Evolutionary conservation across 2,113 vertebrate genomes (phyloP).

Genomic region (Mesoclemmys tuberculata): DNA sequence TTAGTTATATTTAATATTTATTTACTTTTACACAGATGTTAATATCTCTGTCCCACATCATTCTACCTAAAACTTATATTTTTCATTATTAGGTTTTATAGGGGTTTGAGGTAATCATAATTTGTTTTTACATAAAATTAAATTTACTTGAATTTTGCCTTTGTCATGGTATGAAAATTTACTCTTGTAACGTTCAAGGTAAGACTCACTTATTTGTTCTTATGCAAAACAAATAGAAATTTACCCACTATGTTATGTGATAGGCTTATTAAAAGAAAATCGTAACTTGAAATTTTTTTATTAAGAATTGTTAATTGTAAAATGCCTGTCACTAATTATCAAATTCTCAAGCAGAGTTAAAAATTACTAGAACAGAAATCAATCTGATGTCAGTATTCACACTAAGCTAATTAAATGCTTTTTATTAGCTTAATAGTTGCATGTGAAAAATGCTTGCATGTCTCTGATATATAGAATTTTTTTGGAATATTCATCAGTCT

Average conservation of each 20-base stretch:
- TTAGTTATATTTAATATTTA: not conserved
- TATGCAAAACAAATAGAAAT: not conserved
- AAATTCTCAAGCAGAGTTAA: not conserved
- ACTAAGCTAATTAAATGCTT: not conserved
- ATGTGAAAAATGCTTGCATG: not conserved
- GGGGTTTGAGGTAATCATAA: not conserved
- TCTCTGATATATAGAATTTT: conserved; percentile 2
- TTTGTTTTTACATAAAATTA: conserved; percentile 1
- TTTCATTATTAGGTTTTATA: not conserved
- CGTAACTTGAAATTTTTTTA: not conserved
- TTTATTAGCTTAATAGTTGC: not conserved
- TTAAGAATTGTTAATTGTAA: not conserved
- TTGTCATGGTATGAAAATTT: not conserved
- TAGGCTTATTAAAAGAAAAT: not conserved
- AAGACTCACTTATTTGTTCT: not conserved
- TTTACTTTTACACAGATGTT: not conserved
- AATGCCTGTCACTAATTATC: not conserved
- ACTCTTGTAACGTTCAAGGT: not conserved
- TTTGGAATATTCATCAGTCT: not conserved
- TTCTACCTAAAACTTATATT: not conserved
- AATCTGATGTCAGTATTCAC: not conserved
- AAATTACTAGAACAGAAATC: not conserved
- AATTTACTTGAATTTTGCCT: not conserved
- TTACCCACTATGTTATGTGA: not conserved
- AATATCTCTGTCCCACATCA: not conserved